Evolutionary conservation across 2,888 invertebrate species (phyloP), one percentile per base, ranked within the genome.

Genomic region (Amiota minor): DNA sequence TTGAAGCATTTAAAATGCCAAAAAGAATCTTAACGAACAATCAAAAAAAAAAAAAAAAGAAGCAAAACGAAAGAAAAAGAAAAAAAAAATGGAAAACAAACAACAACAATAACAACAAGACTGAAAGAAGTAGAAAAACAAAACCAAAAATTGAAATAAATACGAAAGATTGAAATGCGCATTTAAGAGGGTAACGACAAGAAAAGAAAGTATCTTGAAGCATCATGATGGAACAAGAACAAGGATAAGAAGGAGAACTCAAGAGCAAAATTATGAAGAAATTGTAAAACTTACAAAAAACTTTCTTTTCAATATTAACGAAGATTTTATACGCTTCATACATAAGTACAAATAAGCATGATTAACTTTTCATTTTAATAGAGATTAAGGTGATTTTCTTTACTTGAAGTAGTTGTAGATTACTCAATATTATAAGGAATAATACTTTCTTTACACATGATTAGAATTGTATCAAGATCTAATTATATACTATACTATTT

Each of bases 1-100:
- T 87, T 86, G 85, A 82, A 84, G 79, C 81, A 84, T 85, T 87
- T 85, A 86, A 88, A 88, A 87, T 86, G 88, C 84, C 86, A 86
- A 85, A 81, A 82, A 79, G 80, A 80, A 85, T 82, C 78, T 45
- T 14, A 65, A 72, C 64, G 10, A 68, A 71, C 18, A 56, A 46
- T 16, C 23, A n/a, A 72, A 62, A 49, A 56, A 56, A 73, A 53
- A 56, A 62, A 61, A 53, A 56, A 20, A 55, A 47, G 45, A 14
- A 62, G 46, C 61, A 59, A 50, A 20, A 72, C 71, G 20, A 74
- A 56, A 56, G 20, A 70, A 61, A 46, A 62, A 75, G 70, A 76
- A 73, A 70, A 55, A 77, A 71, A 70, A 67, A 74, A 62, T 74
- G 77, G 71, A 75, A 72, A 67, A 73, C 68, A 62, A 45, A 50